Percentiles rank a stretch among this genome's conserved stretches.
Evolutionary conservation across 2,797 vertebrate species (phyloP).

Genomic region (Lophius americanus): DNA sequence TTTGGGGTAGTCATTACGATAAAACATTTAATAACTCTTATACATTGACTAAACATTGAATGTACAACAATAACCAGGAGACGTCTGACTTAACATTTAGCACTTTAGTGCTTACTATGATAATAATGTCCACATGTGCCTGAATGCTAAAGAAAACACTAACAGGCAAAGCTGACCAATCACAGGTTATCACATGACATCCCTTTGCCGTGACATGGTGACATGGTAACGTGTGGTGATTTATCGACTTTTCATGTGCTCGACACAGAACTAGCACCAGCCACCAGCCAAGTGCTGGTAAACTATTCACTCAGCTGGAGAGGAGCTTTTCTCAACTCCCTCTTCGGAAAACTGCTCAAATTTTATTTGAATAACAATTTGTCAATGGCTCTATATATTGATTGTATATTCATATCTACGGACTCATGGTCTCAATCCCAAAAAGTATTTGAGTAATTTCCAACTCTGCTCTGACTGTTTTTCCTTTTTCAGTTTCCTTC

Average conservation of each 20-base stretch:
- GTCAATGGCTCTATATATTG: not conserved
- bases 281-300: too few species aligned
- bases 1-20: too few species aligned
- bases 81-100: not conserved
- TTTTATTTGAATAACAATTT: not conserved
- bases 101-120: not conserved
- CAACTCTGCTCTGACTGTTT: not conserved
- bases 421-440: not conserved
- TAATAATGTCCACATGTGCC: not conserved
- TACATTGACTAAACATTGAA: too few species aligned
- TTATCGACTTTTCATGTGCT: not conserved
- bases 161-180: conserved; percentile 2
- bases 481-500: conserved; percentile 1
- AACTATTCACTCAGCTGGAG: too few species aligned
- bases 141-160: not conserved
- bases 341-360: not conserved
- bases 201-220: not conserved
- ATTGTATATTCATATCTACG: not conserved
- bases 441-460: not conserved
- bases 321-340: not conserved
- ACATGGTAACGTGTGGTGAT: not conserved
- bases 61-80: not conserved
- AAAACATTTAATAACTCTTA: too few species aligned
- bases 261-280: not conserved
- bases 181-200: not conserved